A percentile compares a stretch with the other conserved stretches of the same genome.
Evolutionary conservation across 2,797 vertebrate genomes (phyloP).

Genomic region (Tenualosa ilisha): DNA sequence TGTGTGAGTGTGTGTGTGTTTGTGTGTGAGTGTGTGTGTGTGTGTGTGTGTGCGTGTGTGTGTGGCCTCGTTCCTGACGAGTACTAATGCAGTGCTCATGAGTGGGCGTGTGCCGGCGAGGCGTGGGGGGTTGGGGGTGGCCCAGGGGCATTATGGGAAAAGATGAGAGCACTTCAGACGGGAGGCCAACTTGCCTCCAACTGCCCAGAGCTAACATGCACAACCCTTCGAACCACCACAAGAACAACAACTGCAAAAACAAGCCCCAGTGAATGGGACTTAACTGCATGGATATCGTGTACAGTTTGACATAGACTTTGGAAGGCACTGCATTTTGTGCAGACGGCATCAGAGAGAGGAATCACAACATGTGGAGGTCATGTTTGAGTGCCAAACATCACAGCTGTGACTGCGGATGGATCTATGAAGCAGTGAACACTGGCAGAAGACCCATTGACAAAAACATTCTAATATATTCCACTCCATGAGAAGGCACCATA

Average conservation of each 20-base stretch:
- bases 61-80: conserved; percentile 34
- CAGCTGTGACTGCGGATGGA: neutral
- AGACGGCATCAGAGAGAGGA: neutral
- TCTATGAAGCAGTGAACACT: too few relatives aligned
- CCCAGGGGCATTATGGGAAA: conserved; percentile 69
- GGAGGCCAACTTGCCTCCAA: conserved; percentile 62
- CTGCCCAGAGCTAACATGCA: conserved; percentile 55
- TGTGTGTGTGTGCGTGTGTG: neutral
- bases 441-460: neutral
- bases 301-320: neutral
- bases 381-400: neutral
- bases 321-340: neutral
- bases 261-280: neutral
- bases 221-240: conserved; percentile 45
- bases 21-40: neutral
- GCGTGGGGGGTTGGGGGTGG: conserved; percentile 48
- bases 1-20: neutral
- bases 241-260: neutral
- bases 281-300: neutral
- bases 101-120: conserved; percentile 67
- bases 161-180: conserved; percentile 59
- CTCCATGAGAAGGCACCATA: neutral
- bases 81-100: conserved; percentile 71
- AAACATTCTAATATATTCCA: neutral
- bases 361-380: neutral